Base-by-base conservation (phyloP, 2,797 vertebrate genomes). In the Alectoris magna region DNA sequence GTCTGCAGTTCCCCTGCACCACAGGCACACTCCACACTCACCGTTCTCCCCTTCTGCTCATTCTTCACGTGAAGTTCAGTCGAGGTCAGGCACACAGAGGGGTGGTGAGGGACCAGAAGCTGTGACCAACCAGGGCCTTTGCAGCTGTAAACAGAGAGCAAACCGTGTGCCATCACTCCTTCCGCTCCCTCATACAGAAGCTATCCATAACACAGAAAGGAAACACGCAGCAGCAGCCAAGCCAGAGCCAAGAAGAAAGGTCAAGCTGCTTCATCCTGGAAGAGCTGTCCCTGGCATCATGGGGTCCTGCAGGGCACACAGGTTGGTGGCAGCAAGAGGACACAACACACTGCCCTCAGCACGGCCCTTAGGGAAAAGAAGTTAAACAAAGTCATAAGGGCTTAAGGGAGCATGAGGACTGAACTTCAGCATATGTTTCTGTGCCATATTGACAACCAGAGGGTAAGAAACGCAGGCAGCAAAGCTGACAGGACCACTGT, bases 271-370 rank as follows among this genome's bases (percentile, higher is more conserved):
- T 17, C 56, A 74, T 73, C 84, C 91, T 82, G 89, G 71, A 64
- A 84, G 14, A 34, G 74, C 41, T 64, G 3, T 6, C 31, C 58
- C 31, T 58, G 55, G 7, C 31, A 58, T n/a, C 17, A 18, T 29
- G 19, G 53, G 53, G 31, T n/a, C 53, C 43, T 34, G 90, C 78
- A 38, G 0, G 2, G 86, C 66, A 59, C 51, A 7, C 9, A 0
- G 26, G 1, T 31, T 36, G 48, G 23, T 2, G 41, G 26, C 85
- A 51, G 83, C 2, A 0, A n/a, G 72, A 4, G 31, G 16, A 5
- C 36, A 48, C 0, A 2, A 34, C 0, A 44, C 3, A 1, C 39
- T 64, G 72, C 58, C 60, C 2, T 1, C 10, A 55, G 53, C 53
- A 17, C 29, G 11, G 11, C 53, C 53, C 53, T n/a, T n/a, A 31